phyloP scores from a whole-genome alignment of 2,797 vertebrate species.

The Mormyrus proboscirostris region DNA sequence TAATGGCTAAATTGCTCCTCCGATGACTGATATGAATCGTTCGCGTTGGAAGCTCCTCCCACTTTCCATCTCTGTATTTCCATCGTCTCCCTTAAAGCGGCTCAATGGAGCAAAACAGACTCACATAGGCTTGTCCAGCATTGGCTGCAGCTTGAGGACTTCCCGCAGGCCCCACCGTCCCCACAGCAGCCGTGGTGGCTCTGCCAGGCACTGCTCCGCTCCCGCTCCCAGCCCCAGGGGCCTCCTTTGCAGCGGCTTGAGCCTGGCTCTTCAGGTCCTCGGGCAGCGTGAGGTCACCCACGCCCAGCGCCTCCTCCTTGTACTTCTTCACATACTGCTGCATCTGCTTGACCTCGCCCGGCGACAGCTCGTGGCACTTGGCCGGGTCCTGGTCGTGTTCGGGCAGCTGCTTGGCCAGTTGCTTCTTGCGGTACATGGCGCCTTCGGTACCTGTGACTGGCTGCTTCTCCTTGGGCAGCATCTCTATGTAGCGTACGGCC shows the following conservation, averaged over 20 bases:
- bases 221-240: background rate
- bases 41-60: background rate
- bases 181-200: conserved; percentile 58
- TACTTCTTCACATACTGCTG: conserved; percentile 93
- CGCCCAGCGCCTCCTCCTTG: conserved; percentile 86
- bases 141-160: conserved; percentile 41
- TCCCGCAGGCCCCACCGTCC: conserved; percentile 51
- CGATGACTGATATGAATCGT: background rate
- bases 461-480: conserved; percentile 87
- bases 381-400: conserved; percentile 95
- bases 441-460: conserved; percentile 84
- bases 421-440: conserved; percentile 88
- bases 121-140: conserved; percentile 72
- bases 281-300: conserved; percentile 83
- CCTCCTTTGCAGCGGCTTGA: background rate
- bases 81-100: background rate
- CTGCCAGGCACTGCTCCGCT: conserved; percentile 34
- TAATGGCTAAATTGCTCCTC: background rate
- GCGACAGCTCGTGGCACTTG: conserved; percentile 86
- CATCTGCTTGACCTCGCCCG: conserved; percentile 88
- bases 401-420: conserved; percentile 93
- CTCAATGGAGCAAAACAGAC: conserved; percentile 33
- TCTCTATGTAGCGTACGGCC: conserved; percentile 89
- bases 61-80: background rate
- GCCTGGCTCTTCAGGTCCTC: conserved; percentile 62